Evolutionary conservation across 2,797 vertebrate species (phyloP), one percentile per base, ranked within the genome.

Genomic region (Argentina silus): DNA sequence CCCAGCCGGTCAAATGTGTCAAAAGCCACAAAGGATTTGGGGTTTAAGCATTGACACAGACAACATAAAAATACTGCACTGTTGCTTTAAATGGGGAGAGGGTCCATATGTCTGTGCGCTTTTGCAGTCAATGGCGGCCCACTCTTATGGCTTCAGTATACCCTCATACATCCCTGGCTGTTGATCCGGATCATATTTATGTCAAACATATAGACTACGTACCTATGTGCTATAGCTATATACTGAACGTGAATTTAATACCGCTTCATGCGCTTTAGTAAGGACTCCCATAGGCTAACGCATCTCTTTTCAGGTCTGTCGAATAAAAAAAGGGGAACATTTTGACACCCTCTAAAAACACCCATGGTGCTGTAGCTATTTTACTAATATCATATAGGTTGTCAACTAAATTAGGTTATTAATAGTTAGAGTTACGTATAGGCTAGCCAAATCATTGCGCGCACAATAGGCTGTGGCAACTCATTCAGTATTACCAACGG

Each of bases 41-140:
- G 47, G 21, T 19, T 55, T 77, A n/a, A 68, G 50, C 50, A 7
- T 72, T 81, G 80, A 84, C 80, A 80, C 62, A 69, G 9, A 42
- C 14, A 51, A 80, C 86, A 83, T 80, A 47, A 66, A 59, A 71
- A 59, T 55, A 59, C 80, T 75, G 84, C 76, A 75, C 85, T 92
- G 91, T 90, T 67, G n/a, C 90, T 90, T 92, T 93, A 93, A 91
- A 87, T 82, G 73, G 75, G 77, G 84, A 85, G 86, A 85, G 82
- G 86, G 85, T 86, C 85, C 77, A 75, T 69, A 78, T 78, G 78
- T 75, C 80, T 81, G 77, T 89, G 81, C 77, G 86, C 79, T 84
- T 86, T 87, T 86, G 89, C 87, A 88, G 84, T 91, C 91, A 92
- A 93, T 93, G 90, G 91, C 90, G 91, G 88, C 87, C 81, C 82